Base-by-base conservation (phyloP, 1,140 invertebrate species). In the Tribolium madens region DNA sequence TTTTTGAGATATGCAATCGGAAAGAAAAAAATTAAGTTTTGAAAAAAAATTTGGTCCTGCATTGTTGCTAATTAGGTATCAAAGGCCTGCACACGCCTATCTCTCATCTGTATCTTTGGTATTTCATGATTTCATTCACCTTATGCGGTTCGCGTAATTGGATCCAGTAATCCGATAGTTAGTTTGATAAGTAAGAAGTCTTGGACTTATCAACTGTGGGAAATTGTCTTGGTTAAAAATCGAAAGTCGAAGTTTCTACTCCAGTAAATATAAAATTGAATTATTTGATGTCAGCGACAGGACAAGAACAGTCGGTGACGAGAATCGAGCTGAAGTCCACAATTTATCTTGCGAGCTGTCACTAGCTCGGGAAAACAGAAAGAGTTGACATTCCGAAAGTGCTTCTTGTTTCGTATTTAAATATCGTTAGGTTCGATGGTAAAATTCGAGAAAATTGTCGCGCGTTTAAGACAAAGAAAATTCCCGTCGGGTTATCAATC, bases 71-170 rank as follows among this genome's bases (percentile, higher is more conserved):
- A 82, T 83, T 83, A 81, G 77, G 79, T 82, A 82, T 80, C 78
- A 80, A 81, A 79, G 81, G 72, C 78, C 77, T 33, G 77, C 77
- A 80, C 78, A 79, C 78, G 75, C 71, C 14, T 83, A 83, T 82
- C 80, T 76, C 14, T 68, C 50, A 80, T 82, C 79, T 79, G 78
- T 69, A 81, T 82, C 81, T 75, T 18, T 46, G 80, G 77, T 79
- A 78, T 83, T 81, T 80, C 81, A 81, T 79, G 82, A 81, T 82
- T 83, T 83, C 81, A 81, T 83, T 82, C 81, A 81, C 82, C 82
- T 83, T 83, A 82, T 80, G 80, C 73, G 75, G 75, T 17, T 53
- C 71, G 47, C 80, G 81, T 83, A 83, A 83, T 83, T 83, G 81
- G 81, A 81, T 81, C 78, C 76, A 79, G 79, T 78, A 81, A 79